Evolutionary conservation across 2,113 vertebrate species (phyloP), one percentile per base, ranked within the genome.

Genomic region (Corydoras sp.): DNA sequence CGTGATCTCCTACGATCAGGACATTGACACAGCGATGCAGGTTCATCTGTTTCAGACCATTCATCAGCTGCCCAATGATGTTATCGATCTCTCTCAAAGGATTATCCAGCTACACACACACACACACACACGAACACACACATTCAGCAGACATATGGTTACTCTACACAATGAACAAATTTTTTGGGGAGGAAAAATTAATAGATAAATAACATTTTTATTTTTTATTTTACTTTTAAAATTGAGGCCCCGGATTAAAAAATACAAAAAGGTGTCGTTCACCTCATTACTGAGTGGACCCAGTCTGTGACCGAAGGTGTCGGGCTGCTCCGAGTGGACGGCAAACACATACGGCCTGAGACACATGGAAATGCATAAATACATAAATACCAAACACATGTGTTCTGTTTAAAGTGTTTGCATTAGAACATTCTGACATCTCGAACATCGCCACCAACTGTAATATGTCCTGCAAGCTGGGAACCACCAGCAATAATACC

Each of bases 241-340:
- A 24, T 24, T 24, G 18, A 24, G 18, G 18, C 18, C 35, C 35
- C 35, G 7, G 35, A 43, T 43, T 43, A 43, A 4, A 43, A 43
- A 8, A 43, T 24, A 43, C 4, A 51, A 51, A 3, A 30, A 35
- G 9, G 9, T 10, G 31, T 14, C 81, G 88, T 90, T 87, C 85
- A 95, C 96, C 93, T 99, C 97, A 13, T 88, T 92, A 81, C 92
- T 95, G 74, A 94, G 90, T 1, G 97, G 97, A 15, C 97, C 97
- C 0, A 94, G 92, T 62, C 92, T 90, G 81, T 99, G 97, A 56
- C 97, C 97, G 62, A 93, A 93, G 18, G 92, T 85, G 79, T 99
- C 97, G 0, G 97, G 97, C 79, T 99, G 96, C 75, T 99, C 97
- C 0, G 96, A 98, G 84, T 99, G 97, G 72, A 96, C 93, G 7